Conservation (phyloP, 2,888 invertebrate species). For the Craniophora ligustri region DNA sequence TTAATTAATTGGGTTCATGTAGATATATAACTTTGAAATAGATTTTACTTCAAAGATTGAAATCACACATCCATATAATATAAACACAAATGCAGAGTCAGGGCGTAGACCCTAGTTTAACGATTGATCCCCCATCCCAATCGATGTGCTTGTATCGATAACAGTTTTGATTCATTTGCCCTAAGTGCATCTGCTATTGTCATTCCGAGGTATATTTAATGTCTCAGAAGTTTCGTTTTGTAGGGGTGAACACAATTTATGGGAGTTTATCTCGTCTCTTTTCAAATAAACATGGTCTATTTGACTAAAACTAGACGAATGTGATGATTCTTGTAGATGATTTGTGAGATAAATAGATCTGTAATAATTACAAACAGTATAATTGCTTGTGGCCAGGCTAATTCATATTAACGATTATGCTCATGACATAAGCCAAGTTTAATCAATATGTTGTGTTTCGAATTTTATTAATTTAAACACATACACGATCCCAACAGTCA, state of each 20-base stretch:
- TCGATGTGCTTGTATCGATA: constrained; percentile 64
- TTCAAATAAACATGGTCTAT: neutral
- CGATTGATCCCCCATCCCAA: constrained; percentile 50
- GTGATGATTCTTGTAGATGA: neutral
- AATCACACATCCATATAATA: constrained; percentile 8
- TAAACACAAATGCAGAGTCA: neutral
- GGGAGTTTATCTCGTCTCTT: constrained; percentile 14
- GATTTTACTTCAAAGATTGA: neutral
- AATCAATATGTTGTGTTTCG: no score
- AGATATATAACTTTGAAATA: neutral
- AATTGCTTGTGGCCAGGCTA: no score
- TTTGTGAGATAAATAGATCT: no score
- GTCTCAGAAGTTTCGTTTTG: constrained; percentile 19
- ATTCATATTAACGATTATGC: no score
- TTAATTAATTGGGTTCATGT: no score
- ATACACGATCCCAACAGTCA: no score
- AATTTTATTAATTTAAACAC: no score
- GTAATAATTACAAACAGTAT: no score
- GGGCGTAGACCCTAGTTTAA: constrained; percentile 12
- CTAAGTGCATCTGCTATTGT: constrained; percentile 44
- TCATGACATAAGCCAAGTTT: no score
- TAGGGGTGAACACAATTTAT: constrained; percentile 8
- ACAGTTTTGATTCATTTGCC: constrained; percentile 60
- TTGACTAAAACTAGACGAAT: constrained; percentile 5
- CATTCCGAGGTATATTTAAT: constrained; percentile 31